Conservation (phyloP, 2,888 invertebrate species). For the Ormyrus labotus region DNA sequence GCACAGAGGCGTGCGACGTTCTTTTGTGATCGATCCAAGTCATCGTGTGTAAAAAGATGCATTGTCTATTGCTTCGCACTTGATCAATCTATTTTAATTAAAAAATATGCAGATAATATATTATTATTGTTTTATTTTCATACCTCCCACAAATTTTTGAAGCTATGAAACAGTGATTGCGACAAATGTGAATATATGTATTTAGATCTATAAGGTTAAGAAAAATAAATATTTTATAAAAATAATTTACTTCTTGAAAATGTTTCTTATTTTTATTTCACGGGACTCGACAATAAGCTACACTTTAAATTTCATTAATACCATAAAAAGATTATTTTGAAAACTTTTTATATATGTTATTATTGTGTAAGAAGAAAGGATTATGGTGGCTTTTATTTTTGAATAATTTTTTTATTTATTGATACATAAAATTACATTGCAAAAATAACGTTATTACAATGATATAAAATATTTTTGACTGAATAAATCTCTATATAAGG, state of each 20-base stretch:
- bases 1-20: slow-evolving; percentile 58
- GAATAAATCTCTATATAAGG: slow-evolving; percentile 50
- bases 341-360: too few relatives aligned
- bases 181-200: not conserved
- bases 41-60: slow-evolving; percentile 58
- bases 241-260: not conserved
- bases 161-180: too few relatives aligned
- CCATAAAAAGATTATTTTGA: too few relatives aligned
- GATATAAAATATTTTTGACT: slow-evolving; percentile 49
- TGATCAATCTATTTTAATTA: slow-evolving; percentile 60
- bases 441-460: slow-evolving; percentile 29
- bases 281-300: too few relatives aligned
- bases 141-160: slow-evolving; percentile 4
- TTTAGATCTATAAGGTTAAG: not conserved
- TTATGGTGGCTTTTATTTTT: too few relatives aligned
- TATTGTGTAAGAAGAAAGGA: too few relatives aligned
- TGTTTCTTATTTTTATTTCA: too few relatives aligned
- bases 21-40: slow-evolving; percentile 59
- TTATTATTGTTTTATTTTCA: slow-evolving; percentile 34
- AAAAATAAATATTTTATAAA: not conserved
- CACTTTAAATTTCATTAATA: too few relatives aligned
- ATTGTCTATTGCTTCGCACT: slow-evolving; percentile 59
- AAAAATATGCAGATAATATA: slow-evolving; percentile 59
- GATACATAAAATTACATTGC: slow-evolving; percentile 43
- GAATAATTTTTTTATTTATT: slow-evolving; percentile 42